Conservation (phyloP, 2,797 vertebrate genomes). For the Pseudocheirus occidentalis region DNA sequence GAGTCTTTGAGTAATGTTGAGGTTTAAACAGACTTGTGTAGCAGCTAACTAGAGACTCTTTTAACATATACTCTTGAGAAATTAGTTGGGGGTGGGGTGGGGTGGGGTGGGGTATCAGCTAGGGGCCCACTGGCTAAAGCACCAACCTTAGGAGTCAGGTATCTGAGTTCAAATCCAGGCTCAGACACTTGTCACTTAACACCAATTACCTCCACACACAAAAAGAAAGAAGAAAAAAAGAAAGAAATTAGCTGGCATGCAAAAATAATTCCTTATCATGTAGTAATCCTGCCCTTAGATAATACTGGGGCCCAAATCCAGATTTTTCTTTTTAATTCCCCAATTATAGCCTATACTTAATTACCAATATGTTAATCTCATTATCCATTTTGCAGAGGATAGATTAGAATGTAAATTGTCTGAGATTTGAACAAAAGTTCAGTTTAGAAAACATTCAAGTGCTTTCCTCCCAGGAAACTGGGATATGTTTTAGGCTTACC, state of each 20-base stretch:
- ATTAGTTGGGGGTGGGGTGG: not conserved
- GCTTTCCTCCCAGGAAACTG: not conserved
- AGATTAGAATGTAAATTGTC: conserved; percentile 15
- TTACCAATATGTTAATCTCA: not conserved
- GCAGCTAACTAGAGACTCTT: not conserved
- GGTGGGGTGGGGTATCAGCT: too few relatives aligned
- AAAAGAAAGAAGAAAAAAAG: too few relatives aligned
- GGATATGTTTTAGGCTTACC: not conserved
- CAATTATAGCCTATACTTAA: not conserved
- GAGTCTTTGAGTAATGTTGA: not conserved
- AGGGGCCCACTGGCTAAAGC: not conserved
- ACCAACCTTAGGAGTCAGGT: not conserved
- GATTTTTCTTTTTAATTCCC: not conserved
- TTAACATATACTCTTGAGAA: not conserved
- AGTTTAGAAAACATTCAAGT: not conserved
- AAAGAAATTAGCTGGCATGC: not conserved
- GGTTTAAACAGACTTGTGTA: not conserved
- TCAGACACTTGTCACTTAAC: not conserved
- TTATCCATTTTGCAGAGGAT: not conserved
- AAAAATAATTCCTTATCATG: not conserved
- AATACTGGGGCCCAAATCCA: not conserved
- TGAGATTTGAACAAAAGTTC: not conserved
- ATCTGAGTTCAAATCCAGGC: not conserved
- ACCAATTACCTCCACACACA: not conserved
- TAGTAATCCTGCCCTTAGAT: not conserved